Evolutionary conservation across 2,113 vertebrate species (phyloP).

Genomic region (Rattus rattus): DNA sequence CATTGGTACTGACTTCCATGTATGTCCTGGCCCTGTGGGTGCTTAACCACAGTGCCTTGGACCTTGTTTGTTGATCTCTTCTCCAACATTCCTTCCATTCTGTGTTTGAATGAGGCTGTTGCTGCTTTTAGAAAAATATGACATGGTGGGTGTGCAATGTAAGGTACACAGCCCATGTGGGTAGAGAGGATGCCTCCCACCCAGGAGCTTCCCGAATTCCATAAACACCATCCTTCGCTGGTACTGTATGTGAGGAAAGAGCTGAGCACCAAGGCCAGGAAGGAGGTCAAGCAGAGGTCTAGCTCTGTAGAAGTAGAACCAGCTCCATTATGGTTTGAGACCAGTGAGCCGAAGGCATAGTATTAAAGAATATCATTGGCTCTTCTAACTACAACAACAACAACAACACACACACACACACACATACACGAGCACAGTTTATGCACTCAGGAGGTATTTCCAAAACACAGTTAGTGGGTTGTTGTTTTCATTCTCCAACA

Average conservation of each 20-base stretch:
- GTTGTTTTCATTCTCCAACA: no score
- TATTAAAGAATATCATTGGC: background rate
- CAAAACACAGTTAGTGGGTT: background rate
- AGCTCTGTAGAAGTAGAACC: background rate
- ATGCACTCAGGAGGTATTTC: background rate
- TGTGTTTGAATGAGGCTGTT: background rate
- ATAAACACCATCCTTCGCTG: background rate
- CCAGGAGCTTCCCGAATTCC: background rate
- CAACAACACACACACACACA: background rate
- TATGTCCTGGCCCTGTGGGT: background rate
- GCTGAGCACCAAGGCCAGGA: background rate
- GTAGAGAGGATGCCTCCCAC: background rate
- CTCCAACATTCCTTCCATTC: background rate
- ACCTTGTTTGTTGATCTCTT: background rate
- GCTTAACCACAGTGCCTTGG: background rate
- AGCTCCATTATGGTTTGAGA: background rate
- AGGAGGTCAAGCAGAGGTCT: background rate
- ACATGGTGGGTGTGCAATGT: background rate
- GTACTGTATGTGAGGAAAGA: background rate
- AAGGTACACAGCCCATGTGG: background rate
- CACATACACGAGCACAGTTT: background rate
- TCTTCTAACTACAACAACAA: background rate
- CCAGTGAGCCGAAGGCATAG: background rate
- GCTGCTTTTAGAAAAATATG: conserved; percentile 25
- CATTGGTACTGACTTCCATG: background rate